phyloP scores from a whole-genome alignment of 2,113 vertebrate genomes.

The Gallinago media region DNA sequence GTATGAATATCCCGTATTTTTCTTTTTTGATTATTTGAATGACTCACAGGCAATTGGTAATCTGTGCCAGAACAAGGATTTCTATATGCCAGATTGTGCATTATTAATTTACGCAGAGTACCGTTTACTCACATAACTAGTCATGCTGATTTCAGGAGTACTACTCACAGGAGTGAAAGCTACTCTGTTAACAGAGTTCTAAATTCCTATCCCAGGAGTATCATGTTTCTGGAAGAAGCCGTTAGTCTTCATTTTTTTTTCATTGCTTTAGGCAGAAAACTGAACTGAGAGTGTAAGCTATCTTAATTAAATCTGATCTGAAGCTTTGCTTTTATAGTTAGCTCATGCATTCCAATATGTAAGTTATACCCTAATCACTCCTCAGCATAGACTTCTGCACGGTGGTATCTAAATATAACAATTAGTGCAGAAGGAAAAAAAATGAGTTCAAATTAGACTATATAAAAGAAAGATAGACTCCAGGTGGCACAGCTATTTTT shows the following conservation, averaged over 20 bases:
- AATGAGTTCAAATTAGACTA: slow-evolving; percentile 13
- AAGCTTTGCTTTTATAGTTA: slow-evolving; percentile 35
- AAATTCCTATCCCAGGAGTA: slow-evolving; percentile 32
- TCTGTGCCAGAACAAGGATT: neutral
- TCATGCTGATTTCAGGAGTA: neutral
- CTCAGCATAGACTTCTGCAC: slow-evolving; percentile 17
- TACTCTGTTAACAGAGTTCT: neutral
- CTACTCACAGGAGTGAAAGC: slow-evolving; percentile 27
- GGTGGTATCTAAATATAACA: slow-evolving; percentile 44
- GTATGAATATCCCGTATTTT: neutral
- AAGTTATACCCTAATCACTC: slow-evolving; percentile 24
- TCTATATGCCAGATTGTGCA: neutral
- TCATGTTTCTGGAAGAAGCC: slow-evolving; percentile 3
- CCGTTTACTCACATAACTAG: neutral
- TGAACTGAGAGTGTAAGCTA: slow-evolving; percentile 36
- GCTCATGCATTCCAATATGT: slow-evolving; percentile 34
- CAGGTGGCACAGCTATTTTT: slow-evolving; percentile 23
- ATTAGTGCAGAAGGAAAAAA: slow-evolving; percentile 28
- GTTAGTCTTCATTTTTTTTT: slow-evolving; percentile 43
- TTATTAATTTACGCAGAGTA: slow-evolving; percentile 28
- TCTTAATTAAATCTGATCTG: slow-evolving; percentile 71
- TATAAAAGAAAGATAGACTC: slow-evolving; percentile 38
- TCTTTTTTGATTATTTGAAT: neutral
- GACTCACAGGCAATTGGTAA: neutral
- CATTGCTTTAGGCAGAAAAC: slow-evolving; percentile 59